Evolutionary conservation across 2,113 vertebrate genomes (phyloP).

Genomic region (Perca fluviatilis): DNA sequence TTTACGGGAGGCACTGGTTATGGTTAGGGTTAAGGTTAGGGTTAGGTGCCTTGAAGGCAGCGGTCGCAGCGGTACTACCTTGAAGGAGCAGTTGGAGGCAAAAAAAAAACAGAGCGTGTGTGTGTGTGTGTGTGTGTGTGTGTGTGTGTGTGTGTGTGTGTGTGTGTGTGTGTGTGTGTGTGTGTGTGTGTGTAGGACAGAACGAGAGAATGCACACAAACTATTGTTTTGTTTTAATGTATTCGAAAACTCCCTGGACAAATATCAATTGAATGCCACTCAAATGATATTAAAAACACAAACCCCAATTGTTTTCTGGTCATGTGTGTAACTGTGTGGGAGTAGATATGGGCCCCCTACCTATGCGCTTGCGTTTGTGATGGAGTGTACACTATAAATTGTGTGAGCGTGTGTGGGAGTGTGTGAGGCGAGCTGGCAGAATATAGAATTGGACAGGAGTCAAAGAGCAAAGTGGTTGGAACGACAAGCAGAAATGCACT

Average conservation of each 20-base stretch:
- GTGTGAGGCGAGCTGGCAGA: slow-evolving; percentile 55
- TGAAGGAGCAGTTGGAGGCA: no score
- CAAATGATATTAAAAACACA: slow-evolving; percentile 24
- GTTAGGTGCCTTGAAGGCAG: no score
- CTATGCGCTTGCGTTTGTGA: slow-evolving; percentile 38
- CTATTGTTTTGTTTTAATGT: slow-evolving; percentile 3
- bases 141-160: neutral
- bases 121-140: neutral
- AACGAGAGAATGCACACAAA: neutral
- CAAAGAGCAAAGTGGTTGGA: slow-evolving; percentile 66
- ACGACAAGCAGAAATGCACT: slow-evolving; percentile 15
- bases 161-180: neutral
- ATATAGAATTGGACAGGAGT: slow-evolving; percentile 58
- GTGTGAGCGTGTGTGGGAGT: slow-evolving; percentile 45
- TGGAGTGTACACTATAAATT: slow-evolving; percentile 3
- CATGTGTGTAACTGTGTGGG: slow-evolving; percentile 39
- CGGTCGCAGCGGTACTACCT: no score
- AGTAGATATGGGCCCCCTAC: slow-evolving; percentile 32
- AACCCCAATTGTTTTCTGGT: slow-evolving; percentile 1
- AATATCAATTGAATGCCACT: slow-evolving; percentile 17
- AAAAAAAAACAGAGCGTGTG: no score
- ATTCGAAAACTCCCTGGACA: slow-evolving; percentile 37
- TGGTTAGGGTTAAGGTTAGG: no score
- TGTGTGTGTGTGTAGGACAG: neutral
- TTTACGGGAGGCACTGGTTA: no score